A percentile compares a stretch with the other conserved stretches of the same genome.
Evolutionary conservation across 2,888 invertebrate genomes (phyloP).

Genomic region (Pachycephus smyrnensis): DNA sequence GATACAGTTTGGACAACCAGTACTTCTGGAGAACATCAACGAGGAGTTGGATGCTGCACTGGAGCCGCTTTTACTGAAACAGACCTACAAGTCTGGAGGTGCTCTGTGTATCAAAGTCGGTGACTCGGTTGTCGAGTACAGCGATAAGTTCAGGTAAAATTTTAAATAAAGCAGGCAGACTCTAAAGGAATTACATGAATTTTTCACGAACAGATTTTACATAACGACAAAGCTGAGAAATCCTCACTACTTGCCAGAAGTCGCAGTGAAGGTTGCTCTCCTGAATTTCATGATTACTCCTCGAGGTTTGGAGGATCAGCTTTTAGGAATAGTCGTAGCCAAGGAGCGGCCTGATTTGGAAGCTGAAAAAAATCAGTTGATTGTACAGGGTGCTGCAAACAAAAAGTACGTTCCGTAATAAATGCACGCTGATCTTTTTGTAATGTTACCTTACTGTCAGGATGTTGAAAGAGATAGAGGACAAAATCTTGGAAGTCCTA

Average conservation of each 20-base stretch:
- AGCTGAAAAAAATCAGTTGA: conserved; percentile 89
- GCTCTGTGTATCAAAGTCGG: conserved; percentile 89
- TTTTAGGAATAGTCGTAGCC: conserved; percentile 91
- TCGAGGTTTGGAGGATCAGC: conserved; percentile 89
- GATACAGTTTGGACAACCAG: conserved; percentile 87
- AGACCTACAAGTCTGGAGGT: conserved; percentile 90
- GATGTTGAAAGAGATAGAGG: conserved; percentile 88
- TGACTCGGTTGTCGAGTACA: conserved; percentile 91
- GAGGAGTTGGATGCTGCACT: conserved; percentile 93
- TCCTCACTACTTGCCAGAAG: conserved; percentile 94
- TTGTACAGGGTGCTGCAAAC: conserved; percentile 89
- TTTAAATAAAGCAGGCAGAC: background rate
- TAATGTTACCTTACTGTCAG: conserved; percentile 60
- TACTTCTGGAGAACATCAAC: conserved; percentile 89
- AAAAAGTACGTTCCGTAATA: conserved; percentile 68
- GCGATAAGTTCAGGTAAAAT: conserved; percentile 80
- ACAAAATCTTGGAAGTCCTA: conserved; percentile 86
- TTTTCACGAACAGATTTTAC: conserved; percentile 75
- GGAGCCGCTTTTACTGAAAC: conserved; percentile 88
- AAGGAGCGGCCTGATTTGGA: conserved; percentile 93
- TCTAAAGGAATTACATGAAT: background rate
- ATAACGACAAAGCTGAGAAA: conserved; percentile 94
- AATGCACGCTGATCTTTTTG: background rate
- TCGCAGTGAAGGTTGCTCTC: conserved; percentile 92
- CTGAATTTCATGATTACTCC: conserved; percentile 95